Percentiles rank a stretch among this genome's conserved stretches.
phyloP scores from a whole-genome alignment of 2,113 vertebrate species.

The Atrichornis clamosus region DNA sequence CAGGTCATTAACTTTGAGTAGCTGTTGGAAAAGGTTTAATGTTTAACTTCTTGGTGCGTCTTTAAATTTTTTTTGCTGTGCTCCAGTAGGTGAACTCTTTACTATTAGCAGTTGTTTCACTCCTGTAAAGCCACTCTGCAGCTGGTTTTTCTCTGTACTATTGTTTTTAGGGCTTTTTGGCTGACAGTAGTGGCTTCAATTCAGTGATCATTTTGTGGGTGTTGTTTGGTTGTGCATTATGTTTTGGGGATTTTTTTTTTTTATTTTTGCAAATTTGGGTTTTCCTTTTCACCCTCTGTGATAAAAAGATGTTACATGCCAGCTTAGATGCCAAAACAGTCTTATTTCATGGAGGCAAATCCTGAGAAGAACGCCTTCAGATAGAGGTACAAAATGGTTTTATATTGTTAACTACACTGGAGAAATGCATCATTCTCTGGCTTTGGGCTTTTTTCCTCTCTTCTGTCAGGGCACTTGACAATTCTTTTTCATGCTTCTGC shows the following conservation, averaged over 20 bases:
- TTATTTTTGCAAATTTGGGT: rapidly evolving
- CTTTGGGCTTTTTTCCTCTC: background rate
- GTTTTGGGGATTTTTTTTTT: background rate
- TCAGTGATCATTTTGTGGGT: rapidly evolving
- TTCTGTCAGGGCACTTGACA: background rate
- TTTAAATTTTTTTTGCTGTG: background rate
- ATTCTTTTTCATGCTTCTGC: background rate
- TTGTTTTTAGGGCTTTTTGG: background rate
- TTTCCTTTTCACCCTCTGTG: background rate
- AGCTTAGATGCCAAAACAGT: rapidly evolving
- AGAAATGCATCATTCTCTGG: background rate
- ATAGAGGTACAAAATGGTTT: background rate
- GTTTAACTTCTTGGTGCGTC: conserved; percentile 18
- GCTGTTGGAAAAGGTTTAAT: background rate
- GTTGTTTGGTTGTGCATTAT: background rate
- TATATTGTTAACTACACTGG: rapidly evolving
- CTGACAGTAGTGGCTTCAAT: background rate
- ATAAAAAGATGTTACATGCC: background rate
- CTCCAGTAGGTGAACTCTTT: background rate
- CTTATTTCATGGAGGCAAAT: background rate
- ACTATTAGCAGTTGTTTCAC: background rate
- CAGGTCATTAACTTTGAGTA: background rate
- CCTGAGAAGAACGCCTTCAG: background rate
- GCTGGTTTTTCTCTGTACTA: background rate
- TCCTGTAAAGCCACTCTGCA: background rate